Evolutionary conservation across 1,140 invertebrate genomes (phyloP).

Genomic region (Drosophila ananassae): DNA sequence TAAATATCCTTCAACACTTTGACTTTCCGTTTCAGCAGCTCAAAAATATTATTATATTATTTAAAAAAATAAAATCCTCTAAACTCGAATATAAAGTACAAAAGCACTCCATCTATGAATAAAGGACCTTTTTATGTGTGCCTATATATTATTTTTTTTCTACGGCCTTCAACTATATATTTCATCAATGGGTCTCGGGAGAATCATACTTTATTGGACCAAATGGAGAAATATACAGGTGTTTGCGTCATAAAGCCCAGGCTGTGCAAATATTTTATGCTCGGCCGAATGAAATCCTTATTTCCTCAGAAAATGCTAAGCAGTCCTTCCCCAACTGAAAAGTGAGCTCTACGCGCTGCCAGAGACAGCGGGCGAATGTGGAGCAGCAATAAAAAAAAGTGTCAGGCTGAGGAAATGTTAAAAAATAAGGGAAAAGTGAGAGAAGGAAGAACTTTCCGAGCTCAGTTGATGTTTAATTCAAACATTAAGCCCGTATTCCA

Average conservation of each 20-base stretch:
- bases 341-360: constrained; percentile 35
- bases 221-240: constrained; percentile 20
- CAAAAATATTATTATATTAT: too few relatives aligned
- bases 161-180: background rate
- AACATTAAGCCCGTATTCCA: constrained; percentile 47
- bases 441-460: constrained; percentile 13
- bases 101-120: background rate
- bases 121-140: background rate
- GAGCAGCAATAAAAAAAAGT: constrained; percentile 48
- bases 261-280: constrained; percentile 1
- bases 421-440: constrained; percentile 22
- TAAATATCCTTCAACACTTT: background rate
- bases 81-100: background rate
- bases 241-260: constrained; percentile 50
- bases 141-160: background rate
- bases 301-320: constrained; percentile 1
- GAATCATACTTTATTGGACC: constrained; percentile 1
- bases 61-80: too few relatives aligned
- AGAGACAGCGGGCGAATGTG: constrained; percentile 61
- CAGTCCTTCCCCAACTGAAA: constrained; percentile 21
- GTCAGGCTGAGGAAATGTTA: constrained; percentile 41
- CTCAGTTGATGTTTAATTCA: constrained; percentile 36
- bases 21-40: too few relatives aligned
- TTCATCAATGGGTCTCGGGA: background rate
- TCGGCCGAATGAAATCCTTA: background rate